Base-by-base conservation (phyloP, 2,797 vertebrate genomes). In the Epinephelus awoara region DNA sequence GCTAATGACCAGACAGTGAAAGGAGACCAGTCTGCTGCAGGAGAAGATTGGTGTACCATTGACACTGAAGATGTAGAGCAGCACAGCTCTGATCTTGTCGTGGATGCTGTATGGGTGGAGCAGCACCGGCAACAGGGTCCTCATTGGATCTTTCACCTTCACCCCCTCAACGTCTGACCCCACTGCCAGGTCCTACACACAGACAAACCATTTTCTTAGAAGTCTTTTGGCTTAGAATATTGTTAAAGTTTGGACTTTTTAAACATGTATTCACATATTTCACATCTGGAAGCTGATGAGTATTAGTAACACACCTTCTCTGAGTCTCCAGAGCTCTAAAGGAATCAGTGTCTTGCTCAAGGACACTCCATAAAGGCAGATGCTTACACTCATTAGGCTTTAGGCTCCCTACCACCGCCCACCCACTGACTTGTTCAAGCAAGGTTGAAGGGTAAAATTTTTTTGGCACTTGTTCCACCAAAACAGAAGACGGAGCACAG, bases 41-140 rank as follows among this genome's bases (percentile, higher is more conserved):
- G n/a, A 23, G 29, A 63, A 38, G 19, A 25, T 2, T 5, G 21
- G 2, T 7, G 23, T 86, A 99, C 98, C 98, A 7, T 94, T 98
- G 76, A 97, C 94, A 89, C 97, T 97, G 91, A 99, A 99, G 88
- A 99, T 99, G 82, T 99, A 99, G 29, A 99, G 96, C 64, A 99
- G 94, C 84, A 99, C 97, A 12, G 97, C 97, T 91, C 98, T 92
- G 83, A 99, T 98, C 94, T 99, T 99, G 87, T 99, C 97, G 23
- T 95, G 91, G 85, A 88, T 97, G 66, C 95, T 94, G 88, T 92
- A 95, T 19, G 93, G 96, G 90, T 92, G 94, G 23, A 99, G 95
- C 6, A 99, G 92, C 82, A 99, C 97, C 1, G 98, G 98, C 84
- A 99, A 96, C 52, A 99, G 95, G 1, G 98, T 98, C 87, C 97